Evolutionary conservation across 2,888 invertebrate genomes (phyloP).

Genomic region (Aphrophora alni): DNA sequence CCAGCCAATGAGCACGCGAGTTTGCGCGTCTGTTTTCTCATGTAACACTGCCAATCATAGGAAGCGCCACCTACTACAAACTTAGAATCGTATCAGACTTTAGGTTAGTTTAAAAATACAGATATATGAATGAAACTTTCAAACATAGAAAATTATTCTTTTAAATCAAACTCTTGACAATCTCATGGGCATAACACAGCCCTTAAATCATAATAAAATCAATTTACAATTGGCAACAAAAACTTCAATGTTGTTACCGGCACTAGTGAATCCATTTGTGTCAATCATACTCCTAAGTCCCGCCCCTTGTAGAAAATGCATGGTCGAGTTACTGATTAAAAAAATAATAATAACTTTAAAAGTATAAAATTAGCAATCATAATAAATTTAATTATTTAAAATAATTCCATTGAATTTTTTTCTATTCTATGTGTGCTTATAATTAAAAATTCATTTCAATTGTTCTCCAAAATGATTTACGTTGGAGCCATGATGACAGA

Average conservation of each 20-base stretch:
- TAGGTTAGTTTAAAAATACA: not conserved
- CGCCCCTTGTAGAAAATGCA: constrained; percentile 30
- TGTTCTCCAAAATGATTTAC: constrained; percentile 24
- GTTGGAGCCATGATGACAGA: constrained; percentile 12
- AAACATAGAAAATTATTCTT: not conserved
- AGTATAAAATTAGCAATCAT: not conserved
- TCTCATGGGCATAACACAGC: not conserved
- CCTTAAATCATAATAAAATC: not conserved
- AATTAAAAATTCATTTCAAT: constrained; percentile 13
- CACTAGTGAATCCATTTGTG: constrained; percentile 14
- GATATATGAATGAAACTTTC: not conserved
- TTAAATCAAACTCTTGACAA: not conserved
- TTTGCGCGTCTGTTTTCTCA: constrained; percentile 50
- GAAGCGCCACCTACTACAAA: constrained; percentile 44
- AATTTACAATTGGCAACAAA: not conserved
- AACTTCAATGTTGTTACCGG: not conserved
- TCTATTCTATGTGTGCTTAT: not conserved
- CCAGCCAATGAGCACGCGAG: constrained; percentile 51
- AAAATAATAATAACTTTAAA: not conserved
- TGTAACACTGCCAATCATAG: constrained; percentile 48
- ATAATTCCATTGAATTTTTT: not conserved
- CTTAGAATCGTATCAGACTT: not conserved
- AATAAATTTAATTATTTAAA: not conserved
- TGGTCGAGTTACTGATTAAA: not conserved
- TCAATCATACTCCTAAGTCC: constrained; percentile 28